Evolutionary conservation across 2,888 invertebrate species (phyloP).

Genomic region (Megalurothrips usitatus): DNA sequence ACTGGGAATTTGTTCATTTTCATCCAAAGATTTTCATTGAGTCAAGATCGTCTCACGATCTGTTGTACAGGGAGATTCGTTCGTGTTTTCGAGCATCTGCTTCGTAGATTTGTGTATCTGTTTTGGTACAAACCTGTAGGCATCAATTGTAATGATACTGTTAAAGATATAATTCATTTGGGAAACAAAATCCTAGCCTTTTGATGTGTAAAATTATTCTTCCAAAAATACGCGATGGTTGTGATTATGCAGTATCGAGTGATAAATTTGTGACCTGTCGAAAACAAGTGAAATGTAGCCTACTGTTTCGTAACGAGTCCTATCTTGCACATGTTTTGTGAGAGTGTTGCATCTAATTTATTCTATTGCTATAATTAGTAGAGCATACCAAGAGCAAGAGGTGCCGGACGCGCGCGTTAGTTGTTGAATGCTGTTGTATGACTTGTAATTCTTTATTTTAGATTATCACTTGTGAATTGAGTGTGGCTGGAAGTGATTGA

Average conservation of each 20-base stretch:
- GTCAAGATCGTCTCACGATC: background rate
- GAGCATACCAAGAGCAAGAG: background rate
- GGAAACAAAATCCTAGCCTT: background rate
- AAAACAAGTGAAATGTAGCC: background rate
- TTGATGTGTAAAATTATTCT: background rate
- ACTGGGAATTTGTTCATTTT: background rate
- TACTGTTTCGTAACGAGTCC: background rate
- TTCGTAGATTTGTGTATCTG: background rate
- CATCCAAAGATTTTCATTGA: conserved; percentile 9
- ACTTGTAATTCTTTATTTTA: no score
- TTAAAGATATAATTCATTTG: background rate
- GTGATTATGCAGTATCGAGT: conserved; percentile 2
- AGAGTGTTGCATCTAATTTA: background rate
- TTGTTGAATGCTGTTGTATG: background rate
- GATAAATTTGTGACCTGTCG: background rate
- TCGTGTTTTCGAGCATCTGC: background rate
- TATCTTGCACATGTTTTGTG: background rate
- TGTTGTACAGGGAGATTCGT: background rate
- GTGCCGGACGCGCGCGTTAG: background rate
- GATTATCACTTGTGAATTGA: no score
- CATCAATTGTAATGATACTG: background rate
- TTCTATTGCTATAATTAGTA: background rate
- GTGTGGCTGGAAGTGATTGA: background rate
- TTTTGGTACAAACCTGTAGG: background rate
- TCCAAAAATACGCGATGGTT: background rate